Evolutionary conservation across 2,797 vertebrate species (phyloP), one percentile per base, ranked within the genome.

Genomic region (Alcedo atthis): DNA sequence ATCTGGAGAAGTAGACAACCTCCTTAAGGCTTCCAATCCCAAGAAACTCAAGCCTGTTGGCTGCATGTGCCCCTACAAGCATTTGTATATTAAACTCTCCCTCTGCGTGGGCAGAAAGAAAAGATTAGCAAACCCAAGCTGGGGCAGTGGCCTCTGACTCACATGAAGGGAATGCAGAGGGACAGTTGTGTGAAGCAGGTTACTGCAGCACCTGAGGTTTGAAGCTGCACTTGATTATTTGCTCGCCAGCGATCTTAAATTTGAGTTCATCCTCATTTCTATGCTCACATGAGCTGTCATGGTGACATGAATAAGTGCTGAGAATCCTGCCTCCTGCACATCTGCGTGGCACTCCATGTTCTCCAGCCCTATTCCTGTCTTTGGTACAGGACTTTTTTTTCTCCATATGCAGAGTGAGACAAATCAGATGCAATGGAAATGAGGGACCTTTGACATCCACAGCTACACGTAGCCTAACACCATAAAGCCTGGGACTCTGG

Each of bases 271-370:
- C 33, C 55, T 55, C 20, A 22, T 30, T 49, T n/a, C 75, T 35
- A 35, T 8, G 12, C 42, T 80, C 58, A 54, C 57, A 43, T 0
- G 0, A 83, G 61, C 54, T 84, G 49, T 40, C 0, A 0, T 2
- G 1, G 57, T 0, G 0, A 51, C 8, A 12, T 61, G 30, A 61
- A 51, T 30, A 22, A 19, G 9, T 2, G 1, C 26, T 4, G 25
- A 74, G 37, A 13, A 45, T 42, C 37, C 58, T 73, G 10, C 48
- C 12, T 78, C 15, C 53, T 30, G 20, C 1, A 0, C 10, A 13
- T 26, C 51, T 30, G 26, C 19, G 2, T 4, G 14, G 46, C 8
- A 51, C 9, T 19, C 35, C 25, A 1, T 6, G 9, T 17, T 55
- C n/a, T 55, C 78, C 62, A 64, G 3, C 18, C 30, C 10, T 25